Evolutionary conservation across 2,113 vertebrate genomes (phyloP).

Genomic region (Sigmodon hispidus): DNA sequence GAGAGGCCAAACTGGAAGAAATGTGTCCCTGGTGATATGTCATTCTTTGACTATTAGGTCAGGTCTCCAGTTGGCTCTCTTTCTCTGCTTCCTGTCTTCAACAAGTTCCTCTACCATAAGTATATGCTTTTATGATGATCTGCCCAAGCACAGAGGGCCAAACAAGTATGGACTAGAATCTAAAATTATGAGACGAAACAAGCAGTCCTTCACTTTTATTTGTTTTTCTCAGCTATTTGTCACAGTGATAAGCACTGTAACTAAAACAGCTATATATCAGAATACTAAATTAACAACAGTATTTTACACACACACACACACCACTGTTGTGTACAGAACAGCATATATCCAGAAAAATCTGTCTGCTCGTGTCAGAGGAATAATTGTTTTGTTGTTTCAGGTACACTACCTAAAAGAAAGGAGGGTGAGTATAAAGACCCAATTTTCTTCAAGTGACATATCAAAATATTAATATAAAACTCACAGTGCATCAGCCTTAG

Average conservation of each 20-base stretch:
- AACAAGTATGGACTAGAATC: neutral
- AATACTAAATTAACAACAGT: neutral
- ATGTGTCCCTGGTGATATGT: neutral
- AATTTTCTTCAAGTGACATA: neutral
- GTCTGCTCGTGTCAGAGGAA: neutral
- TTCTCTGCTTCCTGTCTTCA: neutral
- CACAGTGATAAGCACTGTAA: neutral
- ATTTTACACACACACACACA: neutral
- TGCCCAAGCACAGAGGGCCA: neutral
- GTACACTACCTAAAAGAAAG: neutral
- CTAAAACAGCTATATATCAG: no score
- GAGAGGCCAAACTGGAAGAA: neutral
- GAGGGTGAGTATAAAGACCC: neutral
- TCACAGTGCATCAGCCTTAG: neutral
- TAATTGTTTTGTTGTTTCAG: neutral
- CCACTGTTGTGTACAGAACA: neutral
- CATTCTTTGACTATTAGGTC: neutral
- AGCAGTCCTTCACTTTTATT: neutral
- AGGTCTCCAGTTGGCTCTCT: neutral
- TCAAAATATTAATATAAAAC: neutral
- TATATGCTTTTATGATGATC: neutral
- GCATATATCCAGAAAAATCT: neutral
- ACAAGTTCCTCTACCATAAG: neutral
- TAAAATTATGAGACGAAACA: neutral
- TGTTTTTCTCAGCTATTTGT: neutral